A percentile compares a stretch with the other conserved stretches of the same genome.
Conservation (phyloP, 2,113 vertebrate species). For the Zosterops lateralis region DNA sequence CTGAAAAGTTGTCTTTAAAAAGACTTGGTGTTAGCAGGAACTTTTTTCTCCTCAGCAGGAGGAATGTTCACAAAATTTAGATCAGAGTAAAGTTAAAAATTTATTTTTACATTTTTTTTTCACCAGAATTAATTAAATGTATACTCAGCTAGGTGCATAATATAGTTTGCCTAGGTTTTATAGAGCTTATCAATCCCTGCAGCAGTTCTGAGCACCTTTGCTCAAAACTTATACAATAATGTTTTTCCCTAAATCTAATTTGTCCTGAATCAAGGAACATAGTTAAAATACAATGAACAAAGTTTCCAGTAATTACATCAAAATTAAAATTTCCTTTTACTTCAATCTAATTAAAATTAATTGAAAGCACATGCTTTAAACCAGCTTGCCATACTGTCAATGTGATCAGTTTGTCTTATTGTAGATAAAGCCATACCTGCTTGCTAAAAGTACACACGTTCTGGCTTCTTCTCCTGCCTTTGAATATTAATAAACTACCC, state of each 20-base stretch:
- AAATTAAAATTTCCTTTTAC: conserved; percentile 49
- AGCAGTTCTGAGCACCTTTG: neutral
- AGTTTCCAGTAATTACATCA: neutral
- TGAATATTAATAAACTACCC: conserved; percentile 30
- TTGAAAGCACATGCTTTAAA: conserved; percentile 20
- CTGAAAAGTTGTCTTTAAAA: conserved; percentile 35
- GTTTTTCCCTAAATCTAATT: conserved; percentile 9
- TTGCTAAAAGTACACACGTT: neutral
- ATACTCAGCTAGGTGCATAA: neutral
- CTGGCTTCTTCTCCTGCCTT: neutral
- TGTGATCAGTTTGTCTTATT: conserved; percentile 44
- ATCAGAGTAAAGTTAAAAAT: neutral
- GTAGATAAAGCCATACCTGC: conserved; percentile 8
- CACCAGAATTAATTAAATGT: neutral
- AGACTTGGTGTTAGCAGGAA: neutral
- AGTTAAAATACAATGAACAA: conserved; percentile 13
- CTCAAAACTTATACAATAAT: neutral
- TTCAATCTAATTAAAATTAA: conserved; percentile 52
- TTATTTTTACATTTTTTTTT: neutral
- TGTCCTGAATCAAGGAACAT: conserved; percentile 9
- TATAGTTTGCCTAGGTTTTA: neutral
- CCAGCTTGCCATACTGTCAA: conserved; percentile 9
- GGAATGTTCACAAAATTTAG: neutral
- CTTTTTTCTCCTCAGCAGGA: neutral
- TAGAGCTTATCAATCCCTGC: neutral